Conservation (phyloP, 2,797 vertebrate species). For the Parauchenoglanis punctatus region DNA sequence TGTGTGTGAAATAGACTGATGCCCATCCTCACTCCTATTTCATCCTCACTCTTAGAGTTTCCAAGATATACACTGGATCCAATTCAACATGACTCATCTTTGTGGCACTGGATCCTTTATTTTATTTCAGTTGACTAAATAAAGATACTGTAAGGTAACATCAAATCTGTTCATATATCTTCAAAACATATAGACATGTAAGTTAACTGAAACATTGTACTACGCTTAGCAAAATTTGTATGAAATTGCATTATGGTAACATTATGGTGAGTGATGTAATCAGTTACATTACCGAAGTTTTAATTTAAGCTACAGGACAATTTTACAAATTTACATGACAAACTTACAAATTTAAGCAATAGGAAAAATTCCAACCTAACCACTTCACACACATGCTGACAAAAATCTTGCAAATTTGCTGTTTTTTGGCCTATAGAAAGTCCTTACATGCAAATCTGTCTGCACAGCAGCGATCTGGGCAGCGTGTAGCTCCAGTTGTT, state of each 20-base stretch:
- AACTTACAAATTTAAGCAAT: background rate
- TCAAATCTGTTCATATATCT: background rate
- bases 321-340: too few species aligned
- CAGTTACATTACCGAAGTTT: background rate
- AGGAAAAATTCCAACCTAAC: background rate
- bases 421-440: background rate
- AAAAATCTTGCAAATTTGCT: background rate
- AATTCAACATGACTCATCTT: background rate
- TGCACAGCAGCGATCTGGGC: background rate
- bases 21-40: background rate
- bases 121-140: background rate
- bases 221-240: background rate
- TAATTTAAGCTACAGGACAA: background rate
- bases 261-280: background rate
- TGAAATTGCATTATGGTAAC: background rate
- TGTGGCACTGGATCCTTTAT: background rate
- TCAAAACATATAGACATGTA: background rate
- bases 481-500: background rate
- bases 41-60: background rate
- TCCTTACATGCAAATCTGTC: background rate
- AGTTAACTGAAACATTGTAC: background rate
- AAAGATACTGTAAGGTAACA: background rate
- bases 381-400: background rate
- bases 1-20: background rate
- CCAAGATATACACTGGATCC: background rate